Evolutionary conservation across 2,888 invertebrate species (phyloP).

Genomic region (Xanthostigma xanthostigma): DNA sequence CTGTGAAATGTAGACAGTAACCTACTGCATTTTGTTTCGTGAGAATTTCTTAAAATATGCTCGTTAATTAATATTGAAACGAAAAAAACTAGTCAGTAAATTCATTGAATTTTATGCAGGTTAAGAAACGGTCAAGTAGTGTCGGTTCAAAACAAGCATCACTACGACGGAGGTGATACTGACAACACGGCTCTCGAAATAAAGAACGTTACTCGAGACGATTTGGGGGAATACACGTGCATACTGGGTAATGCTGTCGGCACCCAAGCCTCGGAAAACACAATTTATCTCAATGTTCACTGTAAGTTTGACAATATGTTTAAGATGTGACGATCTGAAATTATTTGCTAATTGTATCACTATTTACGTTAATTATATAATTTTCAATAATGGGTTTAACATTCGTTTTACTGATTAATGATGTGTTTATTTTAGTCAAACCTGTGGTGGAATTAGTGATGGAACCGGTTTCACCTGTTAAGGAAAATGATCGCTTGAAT

Average conservation of each 20-base stretch:
- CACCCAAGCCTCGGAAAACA: constrained; percentile 53
- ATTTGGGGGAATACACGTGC: constrained; percentile 78
- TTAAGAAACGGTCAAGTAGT: constrained; percentile 49
- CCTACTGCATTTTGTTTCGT: too few relatives aligned
- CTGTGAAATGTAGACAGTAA: too few relatives aligned
- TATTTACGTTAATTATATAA: too few relatives aligned
- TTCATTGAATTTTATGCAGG: constrained; percentile 33
- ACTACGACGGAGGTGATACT: constrained; percentile 61
- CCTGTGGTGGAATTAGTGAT: constrained; percentile 63
- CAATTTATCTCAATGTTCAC: constrained; percentile 61
- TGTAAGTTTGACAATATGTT: constrained; percentile 44
- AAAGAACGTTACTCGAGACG: constrained; percentile 54
- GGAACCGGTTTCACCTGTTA: constrained; percentile 60
- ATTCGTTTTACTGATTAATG: too few relatives aligned
- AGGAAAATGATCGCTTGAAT: constrained; percentile 62
- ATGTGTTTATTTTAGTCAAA: constrained; percentile 40
- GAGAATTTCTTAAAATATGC: too few relatives aligned
- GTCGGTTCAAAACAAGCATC: constrained; percentile 36
- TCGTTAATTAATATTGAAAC: too few relatives aligned
- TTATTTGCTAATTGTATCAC: constrained; percentile 2
- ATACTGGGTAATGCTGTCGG: constrained; percentile 67
- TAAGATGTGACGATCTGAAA: too few relatives aligned
- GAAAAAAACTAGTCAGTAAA: neutral
- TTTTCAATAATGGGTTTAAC: too few relatives aligned
- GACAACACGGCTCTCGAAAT: constrained; percentile 66